Percentiles rank a stretch among this genome's conserved stretches.
Conservation (phyloP, 2,797 vertebrate genomes). For the Xerus rutilus region DNA sequence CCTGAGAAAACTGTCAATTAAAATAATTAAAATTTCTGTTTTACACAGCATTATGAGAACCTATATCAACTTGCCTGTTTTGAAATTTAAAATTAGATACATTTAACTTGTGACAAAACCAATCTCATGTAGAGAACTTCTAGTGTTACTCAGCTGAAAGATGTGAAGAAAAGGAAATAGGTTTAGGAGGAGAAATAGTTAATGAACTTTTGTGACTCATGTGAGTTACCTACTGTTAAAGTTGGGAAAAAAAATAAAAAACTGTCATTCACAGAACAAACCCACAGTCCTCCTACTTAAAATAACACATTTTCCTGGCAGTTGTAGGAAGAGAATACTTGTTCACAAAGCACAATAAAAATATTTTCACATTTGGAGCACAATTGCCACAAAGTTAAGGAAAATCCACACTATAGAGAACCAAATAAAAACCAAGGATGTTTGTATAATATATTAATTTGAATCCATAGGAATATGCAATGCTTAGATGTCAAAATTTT, state of each 20-base stretch:
- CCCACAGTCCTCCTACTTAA: background rate
- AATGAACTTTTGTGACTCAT: background rate
- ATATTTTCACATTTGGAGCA: background rate
- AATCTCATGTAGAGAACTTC: background rate
- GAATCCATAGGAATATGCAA: background rate
- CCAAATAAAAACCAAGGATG: background rate
- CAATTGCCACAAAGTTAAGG: background rate
- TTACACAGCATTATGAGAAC: background rate
- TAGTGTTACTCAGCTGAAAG: background rate
- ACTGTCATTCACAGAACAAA: background rate
- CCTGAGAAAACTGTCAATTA: background rate
- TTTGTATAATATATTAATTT: background rate
- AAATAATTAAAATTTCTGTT: background rate
- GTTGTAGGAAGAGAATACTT: background rate
- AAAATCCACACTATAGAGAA: background rate
- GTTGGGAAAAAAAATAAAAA: background rate
- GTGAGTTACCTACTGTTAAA: background rate
- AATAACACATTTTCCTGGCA: background rate
- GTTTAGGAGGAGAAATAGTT: background rate
- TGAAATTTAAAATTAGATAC: background rate
- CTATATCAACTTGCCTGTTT: background rate
- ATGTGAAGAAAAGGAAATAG: background rate
- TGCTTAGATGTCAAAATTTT: background rate
- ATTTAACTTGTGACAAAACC: background rate
- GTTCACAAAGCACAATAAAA: conserved; percentile 17